Percentiles rank a stretch among this genome's conserved stretches.
Conservation (phyloP, 2,113 vertebrate species). For the Entomyzon cyanotis region DNA sequence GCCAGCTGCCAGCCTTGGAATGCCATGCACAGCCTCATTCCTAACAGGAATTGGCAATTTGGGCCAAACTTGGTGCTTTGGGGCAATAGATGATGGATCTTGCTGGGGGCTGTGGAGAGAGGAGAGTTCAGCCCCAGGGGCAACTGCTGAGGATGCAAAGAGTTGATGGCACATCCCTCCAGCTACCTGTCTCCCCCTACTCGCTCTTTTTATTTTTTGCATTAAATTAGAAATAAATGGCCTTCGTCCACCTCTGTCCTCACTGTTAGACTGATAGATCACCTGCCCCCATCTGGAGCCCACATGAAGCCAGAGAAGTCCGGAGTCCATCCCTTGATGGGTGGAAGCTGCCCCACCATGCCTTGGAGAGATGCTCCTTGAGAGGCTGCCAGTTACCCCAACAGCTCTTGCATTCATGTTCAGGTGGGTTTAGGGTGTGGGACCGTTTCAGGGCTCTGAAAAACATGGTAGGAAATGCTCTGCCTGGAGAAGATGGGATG, state of each 20-base stretch:
- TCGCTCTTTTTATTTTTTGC: neutral
- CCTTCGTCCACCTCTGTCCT: neutral
- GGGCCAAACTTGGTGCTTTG: neutral
- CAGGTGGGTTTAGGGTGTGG: neutral
- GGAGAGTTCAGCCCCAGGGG: neutral
- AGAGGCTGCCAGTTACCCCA: neutral
- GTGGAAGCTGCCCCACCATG: neutral
- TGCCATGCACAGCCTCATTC: neutral
- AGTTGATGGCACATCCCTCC: neutral
- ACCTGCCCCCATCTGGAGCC: neutral
- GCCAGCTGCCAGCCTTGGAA: neutral
- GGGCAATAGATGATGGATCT: neutral
- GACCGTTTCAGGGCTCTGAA: neutral
- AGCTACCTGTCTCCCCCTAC: neutral
- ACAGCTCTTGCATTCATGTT: neutral
- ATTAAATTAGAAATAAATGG: neutral
- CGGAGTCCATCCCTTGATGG: neutral
- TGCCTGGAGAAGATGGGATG: neutral
- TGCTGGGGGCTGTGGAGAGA: neutral
- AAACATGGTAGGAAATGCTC: neutral
- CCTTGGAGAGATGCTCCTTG: neutral
- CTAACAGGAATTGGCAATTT: neutral
- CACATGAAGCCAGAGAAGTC: neutral
- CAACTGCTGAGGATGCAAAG: neutral
- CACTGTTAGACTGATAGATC: fast-evolving